phyloP scores from a whole-genome alignment of 2,888 invertebrate genomes.

The Kuschelorhynchus macadamiae region DNA sequence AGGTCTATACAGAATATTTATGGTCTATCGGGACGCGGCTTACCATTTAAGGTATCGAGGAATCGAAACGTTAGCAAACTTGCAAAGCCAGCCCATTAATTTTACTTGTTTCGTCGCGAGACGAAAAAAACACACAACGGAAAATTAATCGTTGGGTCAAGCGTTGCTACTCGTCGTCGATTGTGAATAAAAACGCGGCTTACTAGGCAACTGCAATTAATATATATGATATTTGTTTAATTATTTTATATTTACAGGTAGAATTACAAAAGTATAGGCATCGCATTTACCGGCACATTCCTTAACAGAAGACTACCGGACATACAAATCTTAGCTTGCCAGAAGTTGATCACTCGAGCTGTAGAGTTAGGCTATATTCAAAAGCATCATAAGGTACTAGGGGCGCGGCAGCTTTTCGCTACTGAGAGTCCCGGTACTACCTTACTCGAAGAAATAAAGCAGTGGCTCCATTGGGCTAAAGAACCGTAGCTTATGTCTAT shows the following conservation, averaged over 20 bases:
- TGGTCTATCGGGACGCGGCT: too few species aligned
- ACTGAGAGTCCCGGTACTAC: slow-evolving; percentile 80
- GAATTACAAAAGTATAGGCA: slow-evolving; percentile 77
- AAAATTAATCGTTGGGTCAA: too few species aligned
- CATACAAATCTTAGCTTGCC: slow-evolving; percentile 74
- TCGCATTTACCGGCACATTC: slow-evolving; percentile 83
- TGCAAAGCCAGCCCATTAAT: too few species aligned
- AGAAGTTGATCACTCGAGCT: slow-evolving; percentile 75
- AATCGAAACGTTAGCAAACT: too few species aligned
- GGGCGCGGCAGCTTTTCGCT: slow-evolving; percentile 74
- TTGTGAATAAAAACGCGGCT: too few species aligned
- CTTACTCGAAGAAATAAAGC: slow-evolving; percentile 75
- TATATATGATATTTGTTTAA: background rate
- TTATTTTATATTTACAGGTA: slow-evolving; percentile 64
- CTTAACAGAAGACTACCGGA: slow-evolving; percentile 70
- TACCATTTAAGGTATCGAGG: too few species aligned
- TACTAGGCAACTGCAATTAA: too few species aligned
- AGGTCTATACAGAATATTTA: too few species aligned
- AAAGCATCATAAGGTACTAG: slow-evolving; percentile 77
- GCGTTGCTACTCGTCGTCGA: too few species aligned
- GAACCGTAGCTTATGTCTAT: too few species aligned
- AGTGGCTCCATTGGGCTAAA: slow-evolving; percentile 71
- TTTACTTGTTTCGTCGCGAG: too few species aligned
- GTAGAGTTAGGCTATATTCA: slow-evolving; percentile 74
- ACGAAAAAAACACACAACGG: too few species aligned